Evolutionary conservation across 2,888 invertebrate genomes (phyloP).

Genomic region (Oscheius onirici): DNA sequence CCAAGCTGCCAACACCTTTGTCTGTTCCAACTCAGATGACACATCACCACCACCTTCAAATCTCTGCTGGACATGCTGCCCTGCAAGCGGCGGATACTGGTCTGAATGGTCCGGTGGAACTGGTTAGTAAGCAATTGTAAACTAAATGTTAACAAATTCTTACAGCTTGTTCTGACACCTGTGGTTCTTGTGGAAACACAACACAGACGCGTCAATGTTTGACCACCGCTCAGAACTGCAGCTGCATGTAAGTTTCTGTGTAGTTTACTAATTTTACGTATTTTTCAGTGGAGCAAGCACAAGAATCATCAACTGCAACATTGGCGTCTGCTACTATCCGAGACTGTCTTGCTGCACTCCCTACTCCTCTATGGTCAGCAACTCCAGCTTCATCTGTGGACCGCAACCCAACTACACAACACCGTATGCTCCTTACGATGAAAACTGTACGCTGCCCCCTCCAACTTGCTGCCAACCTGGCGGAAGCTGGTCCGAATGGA

Average conservation of each 20-base stretch:
- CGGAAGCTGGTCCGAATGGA: constrained; percentile 45
- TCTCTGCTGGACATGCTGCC: constrained; percentile 31
- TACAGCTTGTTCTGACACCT: not conserved
- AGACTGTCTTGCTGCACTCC: constrained; percentile 43
- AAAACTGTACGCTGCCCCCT: constrained; percentile 4
- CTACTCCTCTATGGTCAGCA: constrained; percentile 38
- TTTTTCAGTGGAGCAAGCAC: constrained; percentile 36
- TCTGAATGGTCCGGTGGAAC: constrained; percentile 19
- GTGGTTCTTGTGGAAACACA: constrained; percentile 15
- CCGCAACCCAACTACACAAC: constrained; percentile 32
- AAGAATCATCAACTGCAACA: constrained; percentile 43
- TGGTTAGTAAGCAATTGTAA: not conserved
- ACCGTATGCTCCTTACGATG: constrained; percentile 5
- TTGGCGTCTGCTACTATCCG: constrained; percentile 49
- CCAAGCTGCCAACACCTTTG: constrained; percentile 17
- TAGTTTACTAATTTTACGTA: not conserved
- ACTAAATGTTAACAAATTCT: no score
- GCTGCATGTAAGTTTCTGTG: constrained; percentile 26
- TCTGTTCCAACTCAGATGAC: constrained; percentile 3
- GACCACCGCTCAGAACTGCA: constrained; percentile 7
- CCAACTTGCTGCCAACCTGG: constrained; percentile 26
- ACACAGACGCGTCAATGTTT: constrained; percentile 27
- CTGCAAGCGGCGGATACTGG: constrained; percentile 24
- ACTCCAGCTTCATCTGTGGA: constrained; percentile 39
- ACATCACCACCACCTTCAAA: constrained; percentile 12